A percentile compares a stretch with the other conserved stretches of the same genome.
phyloP scores from a whole-genome alignment of 2,797 vertebrate species.

The Mastacembelus armatus region DNA sequence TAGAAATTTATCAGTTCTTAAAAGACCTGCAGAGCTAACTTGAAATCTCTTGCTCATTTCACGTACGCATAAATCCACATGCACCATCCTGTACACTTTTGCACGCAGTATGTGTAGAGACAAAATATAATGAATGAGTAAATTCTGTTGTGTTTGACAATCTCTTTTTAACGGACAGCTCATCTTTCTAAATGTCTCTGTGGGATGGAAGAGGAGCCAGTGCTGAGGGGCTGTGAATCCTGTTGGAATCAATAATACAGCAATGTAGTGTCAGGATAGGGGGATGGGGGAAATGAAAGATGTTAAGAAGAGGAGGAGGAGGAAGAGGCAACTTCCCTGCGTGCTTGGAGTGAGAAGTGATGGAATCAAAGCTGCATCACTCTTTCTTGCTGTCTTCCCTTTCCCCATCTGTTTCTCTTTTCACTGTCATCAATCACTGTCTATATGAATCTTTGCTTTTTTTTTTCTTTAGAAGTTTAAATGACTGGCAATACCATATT shows the following conservation, averaged over 20 bases:
- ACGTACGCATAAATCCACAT: neutral
- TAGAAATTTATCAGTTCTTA: neutral
- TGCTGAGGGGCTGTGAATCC: conserved; percentile 55
- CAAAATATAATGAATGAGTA: conserved; percentile 14
- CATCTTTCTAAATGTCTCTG: conserved; percentile 53
- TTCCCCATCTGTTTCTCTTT: conserved; percentile 12
- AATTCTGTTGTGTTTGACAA: conserved; percentile 32
- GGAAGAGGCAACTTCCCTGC: conserved; percentile 44
- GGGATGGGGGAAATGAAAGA: conserved; percentile 24
- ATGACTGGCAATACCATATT: neutral
- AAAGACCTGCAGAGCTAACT: neutral
- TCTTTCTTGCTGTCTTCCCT: conserved; percentile 15
- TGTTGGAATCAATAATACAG: conserved; percentile 75
- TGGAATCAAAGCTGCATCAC: conserved; percentile 57
- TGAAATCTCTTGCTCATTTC: neutral
- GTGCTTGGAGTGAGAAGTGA: conserved; percentile 65
- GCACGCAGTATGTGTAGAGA: neutral
- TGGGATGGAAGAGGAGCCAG: conserved; percentile 65
- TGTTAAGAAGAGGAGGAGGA: conserved; percentile 29
- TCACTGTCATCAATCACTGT: neutral
- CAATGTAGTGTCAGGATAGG: conserved; percentile 50
- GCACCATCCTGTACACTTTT: neutral
- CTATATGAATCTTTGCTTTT: too few relatives aligned
- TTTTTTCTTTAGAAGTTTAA: too few relatives aligned
- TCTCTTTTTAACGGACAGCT: conserved; percentile 23